phyloP scores from a whole-genome alignment of 2,113 vertebrate species.

The Chloropsis cyanopogon region DNA sequence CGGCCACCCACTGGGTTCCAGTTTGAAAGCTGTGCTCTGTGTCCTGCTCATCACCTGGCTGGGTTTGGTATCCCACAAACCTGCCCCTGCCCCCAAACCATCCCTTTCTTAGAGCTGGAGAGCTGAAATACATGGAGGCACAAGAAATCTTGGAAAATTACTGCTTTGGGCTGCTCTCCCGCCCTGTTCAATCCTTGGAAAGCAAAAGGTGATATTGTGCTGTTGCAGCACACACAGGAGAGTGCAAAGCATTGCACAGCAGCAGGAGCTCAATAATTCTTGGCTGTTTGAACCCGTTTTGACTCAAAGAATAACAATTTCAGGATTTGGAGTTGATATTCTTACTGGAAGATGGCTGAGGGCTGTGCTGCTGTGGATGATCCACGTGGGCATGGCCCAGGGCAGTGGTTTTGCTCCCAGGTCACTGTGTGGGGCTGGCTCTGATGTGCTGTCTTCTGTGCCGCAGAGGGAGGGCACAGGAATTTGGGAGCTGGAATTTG shows the following conservation, averaged over 20 bases:
- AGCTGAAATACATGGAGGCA: neutral
- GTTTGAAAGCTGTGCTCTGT: neutral
- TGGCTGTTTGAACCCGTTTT: neutral
- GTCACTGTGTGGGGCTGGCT: neutral
- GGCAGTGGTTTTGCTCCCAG: neutral
- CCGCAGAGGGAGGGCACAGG: neutral
- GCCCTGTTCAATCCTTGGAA: neutral
- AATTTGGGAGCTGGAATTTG: neutral
- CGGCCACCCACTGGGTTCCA: neutral
- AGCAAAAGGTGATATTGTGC: neutral
- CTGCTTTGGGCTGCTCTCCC: neutral
- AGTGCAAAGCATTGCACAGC: neutral
- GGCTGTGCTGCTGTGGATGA: neutral
- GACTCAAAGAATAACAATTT: neutral
- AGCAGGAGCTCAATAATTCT: neutral
- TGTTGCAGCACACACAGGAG: neutral
- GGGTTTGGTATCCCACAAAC: accelerated
- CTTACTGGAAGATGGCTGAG: neutral
- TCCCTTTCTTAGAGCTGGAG: neutral
- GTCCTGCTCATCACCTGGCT: neutral
- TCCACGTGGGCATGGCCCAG: neutral
- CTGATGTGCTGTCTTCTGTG: neutral
- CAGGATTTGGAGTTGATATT: neutral
- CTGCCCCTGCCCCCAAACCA: neutral
- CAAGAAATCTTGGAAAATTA: neutral